Percentiles rank a stretch among this genome's conserved stretches.
Conservation (phyloP, 2,888 invertebrate genomes). For the Hydropsyche betteni region DNA sequence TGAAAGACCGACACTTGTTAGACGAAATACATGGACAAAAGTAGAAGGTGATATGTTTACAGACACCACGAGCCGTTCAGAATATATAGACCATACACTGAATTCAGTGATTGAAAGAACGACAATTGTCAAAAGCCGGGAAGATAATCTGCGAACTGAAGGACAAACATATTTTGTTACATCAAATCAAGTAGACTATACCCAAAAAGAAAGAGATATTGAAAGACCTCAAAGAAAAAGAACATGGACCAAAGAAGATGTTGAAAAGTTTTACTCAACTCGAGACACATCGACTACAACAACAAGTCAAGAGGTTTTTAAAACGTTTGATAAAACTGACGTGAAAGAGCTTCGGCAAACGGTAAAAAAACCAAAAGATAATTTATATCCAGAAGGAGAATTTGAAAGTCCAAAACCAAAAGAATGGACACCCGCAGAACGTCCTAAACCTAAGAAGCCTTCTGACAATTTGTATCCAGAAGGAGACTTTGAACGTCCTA, state of each 20-base stretch:
- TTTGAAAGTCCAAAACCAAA: conserved; percentile 67
- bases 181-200: conserved; percentile 71
- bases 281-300: conserved; percentile 68
- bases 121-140: conserved; percentile 67
- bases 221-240: conserved; percentile 69
- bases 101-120: conserved; percentile 67
- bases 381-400: conserved; percentile 62
- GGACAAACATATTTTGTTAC: conserved; percentile 75
- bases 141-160: conserved; percentile 74
- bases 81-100: conserved; percentile 72
- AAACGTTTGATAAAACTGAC: conserved; percentile 69
- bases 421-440: conserved; percentile 67
- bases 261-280: conserved; percentile 74
- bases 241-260: conserved; percentile 78
- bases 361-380: conserved; percentile 61
- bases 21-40: conserved; percentile 82
- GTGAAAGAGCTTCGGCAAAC: conserved; percentile 59
- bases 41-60: conserved; percentile 77
- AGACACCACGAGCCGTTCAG: conserved; percentile 74
- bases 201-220: conserved; percentile 67
- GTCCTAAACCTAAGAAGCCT: conserved; percentile 66
- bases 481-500: conserved; percentile 59
- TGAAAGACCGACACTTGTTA: conserved; percentile 71
- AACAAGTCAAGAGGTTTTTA: conserved; percentile 75
- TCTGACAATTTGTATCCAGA: conserved; percentile 61